These are phyloP conservation scores for Luscinia megarhynchos DNA, from an alignment of 2,797 vertebrate genomes.

Conservation along the genomic window DNA sequence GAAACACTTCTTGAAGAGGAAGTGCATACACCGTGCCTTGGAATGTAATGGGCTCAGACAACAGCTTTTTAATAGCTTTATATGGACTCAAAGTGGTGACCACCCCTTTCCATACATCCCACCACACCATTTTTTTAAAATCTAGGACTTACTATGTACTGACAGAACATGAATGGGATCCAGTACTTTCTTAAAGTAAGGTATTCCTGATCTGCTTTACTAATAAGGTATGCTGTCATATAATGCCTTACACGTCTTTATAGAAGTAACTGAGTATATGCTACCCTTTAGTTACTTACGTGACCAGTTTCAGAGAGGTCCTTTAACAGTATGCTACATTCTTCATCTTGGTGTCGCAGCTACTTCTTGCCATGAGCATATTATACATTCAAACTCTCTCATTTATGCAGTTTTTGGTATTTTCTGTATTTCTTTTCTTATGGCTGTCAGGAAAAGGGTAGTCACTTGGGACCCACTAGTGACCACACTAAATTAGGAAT, in stretches of 20 bases:
- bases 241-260: background rate
- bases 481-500: conserved; percentile 22
- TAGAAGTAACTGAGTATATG: background rate
- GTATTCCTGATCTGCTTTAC: background rate
- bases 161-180: background rate
- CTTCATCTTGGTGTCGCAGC: background rate
- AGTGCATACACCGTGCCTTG: background rate
- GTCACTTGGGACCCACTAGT: background rate
- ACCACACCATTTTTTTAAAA: background rate
- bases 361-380: background rate
- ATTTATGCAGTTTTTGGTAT: background rate
- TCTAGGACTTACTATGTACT: background rate
- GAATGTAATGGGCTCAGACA: background rate
- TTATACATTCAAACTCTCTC: background rate
- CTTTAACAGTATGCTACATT: background rate
- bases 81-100: background rate
- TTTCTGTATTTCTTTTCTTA: background rate
- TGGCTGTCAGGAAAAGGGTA: background rate
- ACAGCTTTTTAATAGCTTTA: background rate
- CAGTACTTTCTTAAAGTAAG: background rate
- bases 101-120: background rate
- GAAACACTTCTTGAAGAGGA: background rate
- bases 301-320: background rate
- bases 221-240: background rate
- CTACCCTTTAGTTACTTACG: background rate